phyloP scores from a whole-genome alignment of 2,888 invertebrate species.

The Nowickia ferox region DNA sequence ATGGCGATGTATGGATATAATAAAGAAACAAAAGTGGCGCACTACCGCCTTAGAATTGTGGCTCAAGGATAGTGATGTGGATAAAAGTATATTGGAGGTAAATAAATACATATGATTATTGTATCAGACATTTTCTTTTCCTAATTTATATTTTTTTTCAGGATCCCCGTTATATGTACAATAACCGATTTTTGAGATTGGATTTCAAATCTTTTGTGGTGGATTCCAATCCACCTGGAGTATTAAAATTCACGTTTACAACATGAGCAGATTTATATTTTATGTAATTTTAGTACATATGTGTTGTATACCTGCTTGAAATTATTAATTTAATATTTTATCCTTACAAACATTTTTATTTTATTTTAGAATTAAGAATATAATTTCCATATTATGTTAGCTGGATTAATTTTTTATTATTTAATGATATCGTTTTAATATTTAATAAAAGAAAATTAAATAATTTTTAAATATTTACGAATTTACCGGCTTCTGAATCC shows the following conservation, averaged over 20 bases:
- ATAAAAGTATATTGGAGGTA: slow-evolving; percentile 67
- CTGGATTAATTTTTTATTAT: too few species aligned
- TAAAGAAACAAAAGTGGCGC: slow-evolving; percentile 77
- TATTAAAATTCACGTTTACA: slow-evolving; percentile 77
- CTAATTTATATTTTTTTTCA: slow-evolving; percentile 54
- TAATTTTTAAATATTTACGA: too few species aligned
- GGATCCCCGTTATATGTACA: slow-evolving; percentile 74
- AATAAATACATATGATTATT: background rate
- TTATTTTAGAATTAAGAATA: too few species aligned
- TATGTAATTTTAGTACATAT: background rate
- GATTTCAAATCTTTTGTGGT: slow-evolving; percentile 73
- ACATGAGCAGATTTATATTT: slow-evolving; percentile 11
- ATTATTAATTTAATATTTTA: slow-evolving; percentile 3
- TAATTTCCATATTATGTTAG: too few species aligned
- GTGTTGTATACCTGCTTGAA: background rate
- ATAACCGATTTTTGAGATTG: slow-evolving; percentile 73
- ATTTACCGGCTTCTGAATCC: too few species aligned
- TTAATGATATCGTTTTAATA: too few species aligned
- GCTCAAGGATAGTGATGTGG: slow-evolving; percentile 76
- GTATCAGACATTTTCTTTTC: background rate
- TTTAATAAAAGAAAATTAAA: too few species aligned
- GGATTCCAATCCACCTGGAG: slow-evolving; percentile 74
- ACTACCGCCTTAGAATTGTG: slow-evolving; percentile 75
- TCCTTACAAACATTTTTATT: too few species aligned
- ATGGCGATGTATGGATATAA: slow-evolving; percentile 73